Conservation (phyloP, 1,140 invertebrate species). For the Sinonovacula constricta region DNA sequence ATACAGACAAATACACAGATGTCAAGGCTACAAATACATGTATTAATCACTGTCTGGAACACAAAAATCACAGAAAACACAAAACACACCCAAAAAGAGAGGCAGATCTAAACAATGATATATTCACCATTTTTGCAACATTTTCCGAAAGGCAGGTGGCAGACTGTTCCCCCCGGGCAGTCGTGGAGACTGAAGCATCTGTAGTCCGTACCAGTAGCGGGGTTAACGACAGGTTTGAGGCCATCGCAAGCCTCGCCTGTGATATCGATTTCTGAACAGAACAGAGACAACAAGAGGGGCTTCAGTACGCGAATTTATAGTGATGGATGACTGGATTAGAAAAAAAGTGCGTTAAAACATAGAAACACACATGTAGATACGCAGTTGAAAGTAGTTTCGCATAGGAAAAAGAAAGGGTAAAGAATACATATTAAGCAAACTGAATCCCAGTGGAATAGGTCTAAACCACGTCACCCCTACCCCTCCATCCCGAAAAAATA, state of each 20-base stretch:
- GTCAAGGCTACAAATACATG: no score
- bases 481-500: no score
- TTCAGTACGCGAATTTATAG: background rate
- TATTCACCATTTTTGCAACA: conserved; percentile 75
- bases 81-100: no score
- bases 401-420: background rate
- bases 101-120: no score
- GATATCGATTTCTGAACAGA: conserved; percentile 27
- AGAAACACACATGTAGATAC: background rate
- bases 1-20: no score
- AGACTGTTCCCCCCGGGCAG: conserved; percentile 84
- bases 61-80: no score
- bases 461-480: no score
- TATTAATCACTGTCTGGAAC: no score
- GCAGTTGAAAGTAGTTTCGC: background rate
- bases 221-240: conserved; percentile 86
- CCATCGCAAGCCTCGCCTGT: conserved; percentile 89
- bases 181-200: conserved; percentile 88
- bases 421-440: background rate
- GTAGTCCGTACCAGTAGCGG: conserved; percentile 86
- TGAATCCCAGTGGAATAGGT: no score
- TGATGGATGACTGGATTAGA: background rate
- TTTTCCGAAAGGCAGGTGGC: conserved; percentile 69
- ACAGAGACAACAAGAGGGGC: background rate
- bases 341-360: background rate